Conservation (phyloP, 2,797 vertebrate genomes). For the Sebastes umbrosus region DNA sequence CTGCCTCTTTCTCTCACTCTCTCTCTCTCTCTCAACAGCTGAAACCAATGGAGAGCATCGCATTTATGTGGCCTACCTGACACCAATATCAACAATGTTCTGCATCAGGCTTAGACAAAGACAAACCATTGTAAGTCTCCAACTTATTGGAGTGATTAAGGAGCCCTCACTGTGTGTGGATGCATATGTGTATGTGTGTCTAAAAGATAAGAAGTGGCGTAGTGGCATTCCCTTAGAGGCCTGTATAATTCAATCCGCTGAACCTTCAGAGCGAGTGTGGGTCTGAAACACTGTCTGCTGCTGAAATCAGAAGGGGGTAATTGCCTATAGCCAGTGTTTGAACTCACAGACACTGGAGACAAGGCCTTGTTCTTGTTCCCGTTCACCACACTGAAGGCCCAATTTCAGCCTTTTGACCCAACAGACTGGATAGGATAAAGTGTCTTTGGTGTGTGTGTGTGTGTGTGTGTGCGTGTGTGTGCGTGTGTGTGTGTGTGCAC, state of each 20-base stretch:
- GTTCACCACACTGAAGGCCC: constrained; percentile 13
- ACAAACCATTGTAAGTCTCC: not conserved
- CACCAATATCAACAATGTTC: not conserved
- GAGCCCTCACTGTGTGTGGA: not conserved
- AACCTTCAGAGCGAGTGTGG: constrained; percentile 13
- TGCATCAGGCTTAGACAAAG: not conserved
- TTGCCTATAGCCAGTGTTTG: constrained; percentile 33
- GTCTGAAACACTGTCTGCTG: constrained; percentile 34
- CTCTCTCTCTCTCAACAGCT: not conserved
- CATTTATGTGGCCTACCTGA: not conserved
- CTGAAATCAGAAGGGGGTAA: constrained; percentile 38
- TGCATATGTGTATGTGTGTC: not conserved
- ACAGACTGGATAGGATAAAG: not conserved
- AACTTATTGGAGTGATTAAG: not conserved
- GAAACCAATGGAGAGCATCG: not conserved
- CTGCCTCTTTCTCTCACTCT: not conserved
- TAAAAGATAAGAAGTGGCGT: constrained; percentile 25
- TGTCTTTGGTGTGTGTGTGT: not conserved
- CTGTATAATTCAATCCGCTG: constrained; percentile 33
- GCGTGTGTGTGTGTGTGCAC: not conserved
- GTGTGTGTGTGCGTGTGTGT: too few species aligned
- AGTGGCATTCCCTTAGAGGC: constrained; percentile 6
- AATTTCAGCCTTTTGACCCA: constrained; percentile 3
- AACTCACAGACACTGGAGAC: constrained; percentile 26
- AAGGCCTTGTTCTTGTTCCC: not conserved